Evolutionary conservation across 1,140 invertebrate species (phyloP), one percentile per base, ranked within the genome.

Genomic region (Apis cerana): DNA sequence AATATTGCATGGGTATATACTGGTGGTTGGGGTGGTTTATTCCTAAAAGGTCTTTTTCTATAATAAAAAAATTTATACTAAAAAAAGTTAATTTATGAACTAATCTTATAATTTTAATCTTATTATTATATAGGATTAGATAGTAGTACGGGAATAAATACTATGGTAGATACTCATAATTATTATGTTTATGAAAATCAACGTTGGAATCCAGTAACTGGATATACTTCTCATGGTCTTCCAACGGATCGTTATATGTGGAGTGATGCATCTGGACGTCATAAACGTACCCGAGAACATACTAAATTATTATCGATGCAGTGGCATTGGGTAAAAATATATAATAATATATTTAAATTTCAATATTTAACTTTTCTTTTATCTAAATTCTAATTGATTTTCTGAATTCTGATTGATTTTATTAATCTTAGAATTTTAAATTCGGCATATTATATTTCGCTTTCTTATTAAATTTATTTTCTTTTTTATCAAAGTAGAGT

Each of bases 141-240:
- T 27, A 95, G 95, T 84, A 97, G 95, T 88, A 94, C 95, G 23
- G 96, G 96, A 81, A 96, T 98, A 54, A 95, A 97, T 93, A 89
- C 96, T 8, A 97, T 98, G 97, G 95, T 95, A 27, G 97, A 98
- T 92, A 97, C 96, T 13, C 97, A 97, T 91, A 96, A 96, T 89
- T 97, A 97, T 92, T 97, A 97, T 91, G 97, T 98, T 10, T 99
- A 98, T 93, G 98, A 99, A 94, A 98, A 99, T 92, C 98, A 99
- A 93, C 95, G 98, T 70, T 99, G 98, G 98, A 98, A 98, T 95
- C 97, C 96, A 13, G 94, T 98, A 1, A 97, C 97, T 82, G 98
- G 98, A 23, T 99, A 98, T 90, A 97, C 97, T 2, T 95, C 96
- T 13, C 96, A 97, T 90, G 96, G 97, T 50, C 94, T 98, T 70